phyloP scores from a whole-genome alignment of 2,113 vertebrate species.

The Furnarius figulus region DNA sequence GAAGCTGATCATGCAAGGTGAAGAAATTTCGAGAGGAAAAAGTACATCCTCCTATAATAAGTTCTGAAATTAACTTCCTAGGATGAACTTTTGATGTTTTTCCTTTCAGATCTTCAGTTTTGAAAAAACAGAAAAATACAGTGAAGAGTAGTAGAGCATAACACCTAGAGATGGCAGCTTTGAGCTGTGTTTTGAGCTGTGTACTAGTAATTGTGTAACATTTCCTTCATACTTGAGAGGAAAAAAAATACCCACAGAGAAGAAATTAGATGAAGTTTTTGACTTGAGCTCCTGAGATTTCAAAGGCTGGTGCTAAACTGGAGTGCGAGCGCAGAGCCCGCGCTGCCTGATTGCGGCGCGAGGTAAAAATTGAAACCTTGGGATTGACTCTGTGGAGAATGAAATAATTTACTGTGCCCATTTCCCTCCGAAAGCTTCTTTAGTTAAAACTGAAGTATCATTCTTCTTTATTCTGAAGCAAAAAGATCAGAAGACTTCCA shows the following conservation, averaged over 20 bases:
- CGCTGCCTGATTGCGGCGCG: background rate
- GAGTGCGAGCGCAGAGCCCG: background rate
- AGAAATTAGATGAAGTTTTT: constrained; percentile 56
- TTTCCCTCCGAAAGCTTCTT: constrained; percentile 43
- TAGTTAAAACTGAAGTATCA: constrained; percentile 29
- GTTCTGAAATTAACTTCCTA: background rate
- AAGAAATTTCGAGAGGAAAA: background rate
- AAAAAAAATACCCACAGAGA: constrained; percentile 24
- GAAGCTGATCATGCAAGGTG: background rate
- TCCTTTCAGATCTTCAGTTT: background rate
- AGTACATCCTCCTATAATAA: background rate
- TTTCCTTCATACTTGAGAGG: background rate
- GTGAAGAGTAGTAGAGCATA: background rate
- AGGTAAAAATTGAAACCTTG: constrained; percentile 37
- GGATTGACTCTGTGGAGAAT: constrained; percentile 45
- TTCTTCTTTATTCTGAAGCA: constrained; percentile 7
- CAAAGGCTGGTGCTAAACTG: background rate
- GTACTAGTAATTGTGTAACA: background rate
- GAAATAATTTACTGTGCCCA: constrained; percentile 23
- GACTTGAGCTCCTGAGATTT: constrained; percentile 52
- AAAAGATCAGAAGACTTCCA: constrained; percentile 8
- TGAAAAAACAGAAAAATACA: background rate
- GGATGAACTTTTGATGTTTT: background rate
- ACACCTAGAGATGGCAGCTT: constrained; percentile 58
- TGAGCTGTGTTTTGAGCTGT: constrained; percentile 32